phyloP scores from a whole-genome alignment of 2,888 invertebrate genomes.

The Caenorhabditis sp. region DNA sequence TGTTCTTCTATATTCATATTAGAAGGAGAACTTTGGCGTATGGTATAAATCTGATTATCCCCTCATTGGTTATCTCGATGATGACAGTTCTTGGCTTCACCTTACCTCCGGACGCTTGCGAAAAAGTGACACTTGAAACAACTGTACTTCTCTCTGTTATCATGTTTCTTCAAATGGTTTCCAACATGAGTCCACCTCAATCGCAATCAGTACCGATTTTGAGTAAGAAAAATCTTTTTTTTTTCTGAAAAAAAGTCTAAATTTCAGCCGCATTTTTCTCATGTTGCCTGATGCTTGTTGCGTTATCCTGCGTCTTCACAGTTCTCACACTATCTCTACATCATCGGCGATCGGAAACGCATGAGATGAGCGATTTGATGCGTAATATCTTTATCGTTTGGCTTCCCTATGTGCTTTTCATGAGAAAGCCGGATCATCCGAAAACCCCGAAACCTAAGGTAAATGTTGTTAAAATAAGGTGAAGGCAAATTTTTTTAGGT shows the following conservation, averaged over 20 bases:
- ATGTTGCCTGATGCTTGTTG: constrained; percentile 54
- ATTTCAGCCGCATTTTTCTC: constrained; percentile 57
- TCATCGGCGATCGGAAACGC: constrained; percentile 48
- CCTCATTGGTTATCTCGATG: constrained; percentile 56
- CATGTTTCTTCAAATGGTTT: constrained; percentile 60
- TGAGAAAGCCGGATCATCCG: constrained; percentile 53
- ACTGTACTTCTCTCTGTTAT: constrained; percentile 57
- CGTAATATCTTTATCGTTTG: constrained; percentile 53
- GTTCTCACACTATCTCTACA: constrained; percentile 50
- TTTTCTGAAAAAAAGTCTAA: neutral
- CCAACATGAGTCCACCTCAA: constrained; percentile 54
- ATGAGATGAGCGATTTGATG: constrained; percentile 51
- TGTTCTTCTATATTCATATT: constrained; percentile 56
- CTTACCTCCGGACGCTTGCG: constrained; percentile 55
- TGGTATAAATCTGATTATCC: constrained; percentile 57
- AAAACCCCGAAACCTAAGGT: constrained; percentile 53
- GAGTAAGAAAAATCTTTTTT: constrained; percentile 12
- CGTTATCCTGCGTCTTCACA: constrained; percentile 56
- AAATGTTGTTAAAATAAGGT: neutral
- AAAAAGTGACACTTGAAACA: constrained; percentile 55
- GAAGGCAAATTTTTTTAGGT: too few species aligned
- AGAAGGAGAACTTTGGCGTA: constrained; percentile 53
- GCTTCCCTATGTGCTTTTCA: constrained; percentile 49
- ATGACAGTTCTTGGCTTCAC: constrained; percentile 60
- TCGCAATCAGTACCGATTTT: constrained; percentile 54